A percentile compares a stretch with the other conserved stretches of the same genome.
Evolutionary conservation across 2,797 vertebrate genomes (phyloP).

Genomic region (Gallirallus australis): DNA sequence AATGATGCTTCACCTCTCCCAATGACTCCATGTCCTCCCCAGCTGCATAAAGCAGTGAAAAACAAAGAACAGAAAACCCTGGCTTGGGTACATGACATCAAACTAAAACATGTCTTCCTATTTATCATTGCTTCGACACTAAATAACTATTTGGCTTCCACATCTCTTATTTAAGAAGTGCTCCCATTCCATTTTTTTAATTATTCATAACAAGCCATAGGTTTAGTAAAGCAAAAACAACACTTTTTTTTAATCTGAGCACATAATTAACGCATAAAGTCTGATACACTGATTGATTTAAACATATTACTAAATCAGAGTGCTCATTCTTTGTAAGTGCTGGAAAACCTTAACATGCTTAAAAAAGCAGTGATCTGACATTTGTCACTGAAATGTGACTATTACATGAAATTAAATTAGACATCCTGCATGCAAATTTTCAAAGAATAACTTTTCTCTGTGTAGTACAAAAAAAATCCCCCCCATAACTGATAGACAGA

Average conservation of each 20-base stretch:
- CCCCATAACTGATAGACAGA: slow-evolving; percentile 74
- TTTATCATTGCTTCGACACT: slow-evolving; percentile 12
- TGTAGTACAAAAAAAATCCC: slow-evolving; percentile 67
- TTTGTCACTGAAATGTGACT: slow-evolving; percentile 77
- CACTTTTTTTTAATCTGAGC: slow-evolving; percentile 63
- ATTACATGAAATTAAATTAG: slow-evolving; percentile 77
- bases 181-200: slow-evolving; percentile 59
- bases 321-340: slow-evolving; percentile 61
- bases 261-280: slow-evolving; percentile 68
- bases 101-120: slow-evolving; percentile 17
- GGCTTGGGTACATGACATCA: neutral
- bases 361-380: slow-evolving; percentile 76
- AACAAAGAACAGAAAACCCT: slow-evolving; percentile 16
- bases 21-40: neutral
- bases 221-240: slow-evolving; percentile 67
- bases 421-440: slow-evolving; percentile 78
- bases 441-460: slow-evolving; percentile 75
- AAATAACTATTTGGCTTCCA: slow-evolving; percentile 57
- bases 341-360: slow-evolving; percentile 69
- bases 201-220: slow-evolving; percentile 71
- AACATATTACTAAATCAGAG: slow-evolving; percentile 71
- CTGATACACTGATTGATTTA: slow-evolving; percentile 66
- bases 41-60: neutral
- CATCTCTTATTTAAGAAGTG: slow-evolving; percentile 58
- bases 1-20: neutral